Evolutionary conservation across 1,140 invertebrate species (phyloP), one percentile per base, ranked within the genome.

Genomic region (Phortica variegata): DNA sequence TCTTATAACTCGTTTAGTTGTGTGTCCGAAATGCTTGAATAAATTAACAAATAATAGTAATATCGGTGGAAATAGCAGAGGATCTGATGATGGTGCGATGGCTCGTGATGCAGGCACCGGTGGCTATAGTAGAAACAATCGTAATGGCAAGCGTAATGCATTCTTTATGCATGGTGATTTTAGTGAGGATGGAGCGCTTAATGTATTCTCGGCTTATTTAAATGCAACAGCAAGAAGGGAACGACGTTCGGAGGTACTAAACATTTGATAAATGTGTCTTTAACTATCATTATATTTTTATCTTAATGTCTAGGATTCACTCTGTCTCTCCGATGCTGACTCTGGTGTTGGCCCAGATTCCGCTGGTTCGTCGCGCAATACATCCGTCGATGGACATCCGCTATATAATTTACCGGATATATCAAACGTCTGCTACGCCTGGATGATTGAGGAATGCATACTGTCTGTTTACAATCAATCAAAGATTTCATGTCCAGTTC

Each of bases 401-500:
- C 78, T 80, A 13, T 72, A 74, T 49, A 57, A 68, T 43, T 12
- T 72, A 31, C 71, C 68, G 0, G 71, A 74, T 9, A 69, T 59
- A 36, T 66, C 68, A 2, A 74, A 74, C 52, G 37, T 75, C 61
- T 60, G 80, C 76, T 88, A 85, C 51, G 82, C 82, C 3, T 91
- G 89, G 90, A 89, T 93, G 81, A 88, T 98, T 2, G 96, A 99
- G 79, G 91, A 97, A 74, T 97, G 95, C 75, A 95, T 98, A 63
- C 78, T 97, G 34, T 85, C 88, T 0, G 91, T 89, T 0, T 91
- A 91, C 75, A 73, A 68, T 57, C 51, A 73, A 43, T 78, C 80
- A 47, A 79, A 79, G 39, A 78, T 87, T 18, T 77, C 78, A 23
- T 90, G 88, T 55, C 84, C 85, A 0, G 73, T 79, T 21, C 86